Evolutionary conservation across 2,888 invertebrate genomes (phyloP).

Genomic region (Heteromurus nitidus): DNA sequence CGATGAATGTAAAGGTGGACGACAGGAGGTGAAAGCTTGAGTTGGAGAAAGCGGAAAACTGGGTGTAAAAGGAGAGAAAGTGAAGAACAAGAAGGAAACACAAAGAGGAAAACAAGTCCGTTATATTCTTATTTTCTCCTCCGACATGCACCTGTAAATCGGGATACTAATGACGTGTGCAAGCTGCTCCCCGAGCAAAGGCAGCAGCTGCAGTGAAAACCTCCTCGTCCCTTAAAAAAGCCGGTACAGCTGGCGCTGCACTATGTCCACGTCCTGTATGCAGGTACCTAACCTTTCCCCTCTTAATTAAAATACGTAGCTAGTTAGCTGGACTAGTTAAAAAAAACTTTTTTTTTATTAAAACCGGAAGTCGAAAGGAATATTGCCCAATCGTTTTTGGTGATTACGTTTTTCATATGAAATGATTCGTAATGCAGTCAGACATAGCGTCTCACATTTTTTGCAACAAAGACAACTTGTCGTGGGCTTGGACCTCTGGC

Average conservation of each 20-base stretch:
- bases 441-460: no score
- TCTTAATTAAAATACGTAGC: neutral
- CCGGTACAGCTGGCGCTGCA: conserved; percentile 57
- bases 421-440: neutral
- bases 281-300: conserved; percentile 29
- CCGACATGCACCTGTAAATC: no score
- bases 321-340: no score
- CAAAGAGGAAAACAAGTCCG: no score
- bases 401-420: neutral
- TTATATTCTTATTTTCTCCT: no score
- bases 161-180: conserved; percentile 63
- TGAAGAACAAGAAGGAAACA: no score
- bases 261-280: conserved; percentile 64
- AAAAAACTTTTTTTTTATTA: neutral
- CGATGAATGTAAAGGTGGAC: no score
- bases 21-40: no score
- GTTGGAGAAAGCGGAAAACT: no score
- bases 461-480: no score
- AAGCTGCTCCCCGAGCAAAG: conserved; percentile 56
- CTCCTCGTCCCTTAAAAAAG: conserved; percentile 55
- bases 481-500: no score
- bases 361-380: neutral
- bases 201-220: conserved; percentile 51
- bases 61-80: no score
- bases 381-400: neutral